These are phyloP conservation scores for Bufo gargarizans DNA, from an alignment of 2,113 vertebrate species.

Conservation along the genomic window DNA sequence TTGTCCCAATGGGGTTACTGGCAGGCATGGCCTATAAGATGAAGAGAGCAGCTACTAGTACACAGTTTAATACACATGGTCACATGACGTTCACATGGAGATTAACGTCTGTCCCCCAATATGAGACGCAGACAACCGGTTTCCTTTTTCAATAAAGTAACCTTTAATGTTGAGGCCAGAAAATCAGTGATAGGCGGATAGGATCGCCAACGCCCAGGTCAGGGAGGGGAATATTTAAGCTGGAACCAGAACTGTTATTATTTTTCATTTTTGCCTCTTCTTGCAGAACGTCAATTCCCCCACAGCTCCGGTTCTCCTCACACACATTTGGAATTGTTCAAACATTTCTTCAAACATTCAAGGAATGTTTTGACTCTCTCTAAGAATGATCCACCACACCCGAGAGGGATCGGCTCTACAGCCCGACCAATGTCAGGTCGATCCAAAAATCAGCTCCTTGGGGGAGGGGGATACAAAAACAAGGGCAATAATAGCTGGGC, in stretches of 20 bases:
- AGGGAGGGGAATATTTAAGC: neutral
- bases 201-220: neutral
- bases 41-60: neutral
- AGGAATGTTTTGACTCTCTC: constrained; percentile 13
- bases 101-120: neutral
- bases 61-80: neutral
- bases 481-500: neutral
- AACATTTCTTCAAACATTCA: constrained; percentile 15
- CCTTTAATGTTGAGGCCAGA: neutral
- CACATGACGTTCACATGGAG: neutral
- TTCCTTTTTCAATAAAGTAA: neutral
- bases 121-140: neutral
- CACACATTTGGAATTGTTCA: constrained; percentile 20
- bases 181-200: neutral
- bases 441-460: neutral
- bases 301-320: neutral
- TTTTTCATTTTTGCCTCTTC: neutral
- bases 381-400: constrained; percentile 4
- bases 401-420: neutral
- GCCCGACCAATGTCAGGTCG: neutral
- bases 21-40: neutral
- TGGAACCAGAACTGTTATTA: neutral
- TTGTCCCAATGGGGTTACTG: neutral
- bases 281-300: constrained; percentile 3
- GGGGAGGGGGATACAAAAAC: neutral